Evolutionary conservation across 2,888 invertebrate species (phyloP).

Genomic region (Lasioglossum leucozonium): DNA sequence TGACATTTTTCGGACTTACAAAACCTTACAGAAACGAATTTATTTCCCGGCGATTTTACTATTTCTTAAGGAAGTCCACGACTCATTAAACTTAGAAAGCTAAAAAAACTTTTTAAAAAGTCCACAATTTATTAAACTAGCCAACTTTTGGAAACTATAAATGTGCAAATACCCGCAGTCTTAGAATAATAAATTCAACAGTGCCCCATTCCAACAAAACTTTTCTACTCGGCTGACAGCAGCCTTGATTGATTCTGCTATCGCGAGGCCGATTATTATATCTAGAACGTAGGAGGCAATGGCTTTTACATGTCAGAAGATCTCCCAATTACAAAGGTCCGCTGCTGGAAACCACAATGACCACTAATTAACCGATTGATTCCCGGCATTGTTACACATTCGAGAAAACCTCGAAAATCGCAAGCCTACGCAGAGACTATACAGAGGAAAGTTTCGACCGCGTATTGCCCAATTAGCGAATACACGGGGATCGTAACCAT

Average conservation of each 20-base stretch:
- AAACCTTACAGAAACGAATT: neutral
- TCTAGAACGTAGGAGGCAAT: neutral
- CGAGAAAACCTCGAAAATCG: neutral
- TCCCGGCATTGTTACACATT: neutral
- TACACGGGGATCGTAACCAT: neutral
- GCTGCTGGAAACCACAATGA: neutral
- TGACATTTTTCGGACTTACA: neutral
- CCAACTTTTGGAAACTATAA: too few relatives aligned
- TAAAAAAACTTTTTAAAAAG: too few relatives aligned
- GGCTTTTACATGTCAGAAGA: neutral
- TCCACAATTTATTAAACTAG: neutral
- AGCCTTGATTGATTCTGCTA: neutral
- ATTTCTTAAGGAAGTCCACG: neutral
- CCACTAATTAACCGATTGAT: constrained; percentile 7
- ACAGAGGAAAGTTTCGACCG: neutral
- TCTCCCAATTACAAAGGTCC: neutral
- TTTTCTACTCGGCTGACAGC: neutral
- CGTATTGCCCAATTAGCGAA: neutral
- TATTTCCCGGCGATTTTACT: neutral
- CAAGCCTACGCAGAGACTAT: neutral
- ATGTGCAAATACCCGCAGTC: neutral
- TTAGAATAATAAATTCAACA: neutral
- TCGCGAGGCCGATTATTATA: neutral
- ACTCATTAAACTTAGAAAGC: too few relatives aligned
- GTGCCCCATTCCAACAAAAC: neutral